These are phyloP conservation scores for Luehdorfia chinensis DNA, from an alignment of 1,140 invertebrate species.

Conservation along the genomic window DNA sequence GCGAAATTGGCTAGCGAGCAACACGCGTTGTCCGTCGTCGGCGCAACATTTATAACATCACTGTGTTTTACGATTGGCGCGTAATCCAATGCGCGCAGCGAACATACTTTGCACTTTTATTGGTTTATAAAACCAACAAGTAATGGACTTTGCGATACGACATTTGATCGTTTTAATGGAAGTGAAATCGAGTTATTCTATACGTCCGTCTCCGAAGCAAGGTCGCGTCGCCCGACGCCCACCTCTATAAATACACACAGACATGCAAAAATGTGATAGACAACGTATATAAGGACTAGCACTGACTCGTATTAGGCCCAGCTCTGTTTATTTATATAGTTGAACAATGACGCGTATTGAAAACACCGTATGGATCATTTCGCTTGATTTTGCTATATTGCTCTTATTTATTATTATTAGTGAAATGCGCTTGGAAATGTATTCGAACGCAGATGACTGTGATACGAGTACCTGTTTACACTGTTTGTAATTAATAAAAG, in stretches of 20 bases:
- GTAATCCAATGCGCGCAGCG: constrained; percentile 25
- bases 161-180: constrained; percentile 12
- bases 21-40: constrained; percentile 38
- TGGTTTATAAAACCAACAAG: no score
- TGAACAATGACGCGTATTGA: not conserved
- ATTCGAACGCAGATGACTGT: no score
- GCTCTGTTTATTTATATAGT: constrained; percentile 9
- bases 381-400: no score
- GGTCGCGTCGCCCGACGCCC: constrained; percentile 61
- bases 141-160: no score
- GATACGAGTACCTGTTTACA: no score
- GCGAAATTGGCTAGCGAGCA: constrained; percentile 67
- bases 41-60: constrained; percentile 21
- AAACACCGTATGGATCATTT: not conserved
- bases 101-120: not conserved
- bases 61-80: not conserved
- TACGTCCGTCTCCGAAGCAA: constrained; percentile 58
- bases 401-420: no score
- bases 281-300: constrained; percentile 39
- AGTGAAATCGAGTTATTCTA: constrained; percentile 29
- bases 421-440: no score
- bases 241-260: constrained; percentile 67
- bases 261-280: constrained; percentile 63
- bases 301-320: constrained; percentile 11
- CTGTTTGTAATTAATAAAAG: no score